phyloP scores from a whole-genome alignment of 2,797 vertebrate species.

The Limosa lapponica region DNA sequence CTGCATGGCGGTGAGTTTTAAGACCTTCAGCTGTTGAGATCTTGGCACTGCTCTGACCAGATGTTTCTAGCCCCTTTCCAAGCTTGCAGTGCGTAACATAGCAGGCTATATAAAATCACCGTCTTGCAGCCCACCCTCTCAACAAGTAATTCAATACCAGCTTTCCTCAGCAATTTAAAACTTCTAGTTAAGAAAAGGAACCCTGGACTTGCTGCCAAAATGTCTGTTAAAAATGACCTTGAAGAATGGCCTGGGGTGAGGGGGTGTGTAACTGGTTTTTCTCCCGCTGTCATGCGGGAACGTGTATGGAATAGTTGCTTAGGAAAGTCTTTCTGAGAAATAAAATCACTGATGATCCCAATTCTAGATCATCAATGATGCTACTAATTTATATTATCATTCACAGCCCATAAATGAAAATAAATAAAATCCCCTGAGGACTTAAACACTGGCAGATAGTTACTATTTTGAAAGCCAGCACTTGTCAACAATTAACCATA shows the following conservation, averaged over 20 bases:
- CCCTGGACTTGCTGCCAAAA: not conserved
- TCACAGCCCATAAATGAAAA: not conserved
- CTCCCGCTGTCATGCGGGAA: not conserved
- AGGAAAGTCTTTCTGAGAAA: not conserved
- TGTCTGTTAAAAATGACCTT: not conserved
- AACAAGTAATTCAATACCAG: not conserved
- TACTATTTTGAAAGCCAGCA: slow-evolving; percentile 42
- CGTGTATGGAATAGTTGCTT: not conserved
- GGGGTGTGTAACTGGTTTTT: not conserved
- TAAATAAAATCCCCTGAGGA: not conserved
- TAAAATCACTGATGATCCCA: not conserved
- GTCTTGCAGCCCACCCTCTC: not conserved
- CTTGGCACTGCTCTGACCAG: not conserved
- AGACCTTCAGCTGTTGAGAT: not conserved
- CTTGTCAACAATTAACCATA: not conserved
- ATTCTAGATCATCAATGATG: not conserved
- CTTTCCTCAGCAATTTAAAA: not conserved
- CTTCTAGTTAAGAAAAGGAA: not conserved
- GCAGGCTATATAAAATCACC: not conserved
- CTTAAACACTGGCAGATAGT: not conserved
- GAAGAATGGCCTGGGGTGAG: not conserved
- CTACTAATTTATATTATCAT: not conserved
- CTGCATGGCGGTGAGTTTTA: not conserved
- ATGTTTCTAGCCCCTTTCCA: not conserved
- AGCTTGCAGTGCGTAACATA: fast-evolving